phyloP scores from a whole-genome alignment of 2,113 vertebrate genomes.

The Chaenocephalus aceratus region DNA sequence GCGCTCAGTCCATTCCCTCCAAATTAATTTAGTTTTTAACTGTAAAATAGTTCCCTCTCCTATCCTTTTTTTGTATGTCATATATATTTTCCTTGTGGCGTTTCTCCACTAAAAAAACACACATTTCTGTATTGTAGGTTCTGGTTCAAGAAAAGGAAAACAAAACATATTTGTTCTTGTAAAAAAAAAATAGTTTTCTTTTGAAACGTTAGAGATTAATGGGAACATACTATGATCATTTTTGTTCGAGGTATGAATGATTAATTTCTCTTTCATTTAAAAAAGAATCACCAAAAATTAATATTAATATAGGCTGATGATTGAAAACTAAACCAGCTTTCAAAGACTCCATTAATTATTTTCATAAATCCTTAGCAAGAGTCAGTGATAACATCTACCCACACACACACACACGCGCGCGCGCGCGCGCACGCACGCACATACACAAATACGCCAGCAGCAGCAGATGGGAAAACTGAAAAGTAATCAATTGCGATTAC shows the following conservation, averaged over 20 bases:
- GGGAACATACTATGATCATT: too few relatives aligned
- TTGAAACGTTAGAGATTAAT: too few relatives aligned
- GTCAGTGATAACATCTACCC: slow-evolving; percentile 14
- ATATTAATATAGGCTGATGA: not conserved
- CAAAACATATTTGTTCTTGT: too few relatives aligned
- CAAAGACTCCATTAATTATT: not conserved
- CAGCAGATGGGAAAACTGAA: slow-evolving; percentile 69
- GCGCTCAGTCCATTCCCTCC: slow-evolving; percentile 29
- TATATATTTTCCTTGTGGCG: too few relatives aligned
- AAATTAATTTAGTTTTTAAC: slow-evolving; percentile 48
- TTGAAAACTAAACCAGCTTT: slow-evolving; percentile 1
- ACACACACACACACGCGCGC: slow-evolving; percentile 9
- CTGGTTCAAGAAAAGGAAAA: too few relatives aligned
- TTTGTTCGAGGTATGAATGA: too few relatives aligned
- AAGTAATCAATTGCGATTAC: slow-evolving; percentile 69
- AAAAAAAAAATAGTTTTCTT: too few relatives aligned
- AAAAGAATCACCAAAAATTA: too few relatives aligned
- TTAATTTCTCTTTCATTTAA: too few relatives aligned
- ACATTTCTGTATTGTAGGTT: not conserved
- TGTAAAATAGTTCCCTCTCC: not conserved
- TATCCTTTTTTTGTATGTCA: not conserved
- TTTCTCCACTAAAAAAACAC: not conserved
- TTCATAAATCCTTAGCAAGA: too few relatives aligned
- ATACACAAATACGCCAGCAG: slow-evolving; percentile 35
- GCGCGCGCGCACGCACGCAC: not conserved